phyloP scores from a whole-genome alignment of 2,113 vertebrate species.

The Merops nubicus region DNA sequence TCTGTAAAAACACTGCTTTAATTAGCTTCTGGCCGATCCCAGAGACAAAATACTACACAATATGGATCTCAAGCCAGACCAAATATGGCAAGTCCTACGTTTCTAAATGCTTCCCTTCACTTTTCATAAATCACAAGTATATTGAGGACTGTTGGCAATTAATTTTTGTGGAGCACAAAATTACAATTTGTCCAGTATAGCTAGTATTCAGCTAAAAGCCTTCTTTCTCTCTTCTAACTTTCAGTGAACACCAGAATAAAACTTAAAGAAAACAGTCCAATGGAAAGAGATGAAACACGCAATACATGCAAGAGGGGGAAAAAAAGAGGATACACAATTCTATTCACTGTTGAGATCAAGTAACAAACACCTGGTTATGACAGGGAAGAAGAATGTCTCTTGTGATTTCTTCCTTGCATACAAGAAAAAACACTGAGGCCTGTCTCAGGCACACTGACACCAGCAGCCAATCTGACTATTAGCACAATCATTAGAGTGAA shows the following conservation, averaged over 20 bases:
- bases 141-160: neutral
- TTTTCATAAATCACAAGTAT: neutral
- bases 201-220: neutral
- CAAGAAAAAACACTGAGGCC: neutral
- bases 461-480: neutral
- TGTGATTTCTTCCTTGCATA: constrained; percentile 16
- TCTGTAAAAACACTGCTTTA: constrained; percentile 16
- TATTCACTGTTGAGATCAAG: neutral
- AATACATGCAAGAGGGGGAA: neutral
- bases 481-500: neutral
- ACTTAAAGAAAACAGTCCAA: neutral
- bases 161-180: neutral
- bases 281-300: neutral
- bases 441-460: neutral
- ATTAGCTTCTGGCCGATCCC: constrained; percentile 18
- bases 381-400: neutral
- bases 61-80: neutral
- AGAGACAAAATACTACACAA: neutral
- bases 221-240: neutral
- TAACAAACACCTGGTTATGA: constrained; percentile 4
- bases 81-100: neutral
- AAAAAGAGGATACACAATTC: neutral
- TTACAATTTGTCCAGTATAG: neutral
- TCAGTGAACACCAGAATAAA: neutral
- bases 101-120: neutral